Percentiles rank a stretch among this genome's conserved stretches.
Conservation (phyloP, 2,113 vertebrate species). For the Nymphicus hollandicus region DNA sequence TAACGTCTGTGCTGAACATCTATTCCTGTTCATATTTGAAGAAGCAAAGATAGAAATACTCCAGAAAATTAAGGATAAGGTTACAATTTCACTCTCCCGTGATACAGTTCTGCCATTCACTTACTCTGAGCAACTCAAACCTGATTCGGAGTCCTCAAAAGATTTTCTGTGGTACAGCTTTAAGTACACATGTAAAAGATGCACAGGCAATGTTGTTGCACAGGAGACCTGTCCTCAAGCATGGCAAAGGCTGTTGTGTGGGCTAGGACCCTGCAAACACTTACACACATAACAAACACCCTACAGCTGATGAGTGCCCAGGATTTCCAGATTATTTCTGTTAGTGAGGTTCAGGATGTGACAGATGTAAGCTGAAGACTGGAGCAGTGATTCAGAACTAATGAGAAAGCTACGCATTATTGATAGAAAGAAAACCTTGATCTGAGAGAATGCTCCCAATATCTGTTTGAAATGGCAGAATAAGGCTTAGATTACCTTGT, state of each 20-base stretch:
- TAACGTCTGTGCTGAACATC: not conserved
- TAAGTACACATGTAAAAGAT: not conserved
- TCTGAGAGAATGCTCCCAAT: not conserved
- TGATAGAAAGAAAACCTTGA: not conserved
- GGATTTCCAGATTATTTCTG: not conserved
- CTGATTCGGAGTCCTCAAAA: rapidly evolving
- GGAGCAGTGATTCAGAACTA: not conserved
- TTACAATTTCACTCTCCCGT: not conserved
- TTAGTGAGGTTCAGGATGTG: not conserved
- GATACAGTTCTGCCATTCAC: not conserved
- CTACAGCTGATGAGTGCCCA: not conserved
- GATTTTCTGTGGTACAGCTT: not conserved
- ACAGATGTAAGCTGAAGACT: not conserved
- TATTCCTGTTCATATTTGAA: not conserved
- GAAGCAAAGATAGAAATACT: not conserved
- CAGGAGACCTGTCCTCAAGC: not conserved
- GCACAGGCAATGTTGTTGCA: rapidly evolving
- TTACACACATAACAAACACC: not conserved
- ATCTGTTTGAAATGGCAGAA: not conserved
- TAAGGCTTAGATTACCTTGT: not conserved
- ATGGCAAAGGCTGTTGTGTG: not conserved
- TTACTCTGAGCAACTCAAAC: not conserved
- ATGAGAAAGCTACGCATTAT: not conserved
- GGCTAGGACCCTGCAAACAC: not conserved
- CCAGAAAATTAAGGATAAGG: not conserved